Conservation (phyloP, 1,140 invertebrate species). For the Drosophila arizonae region DNA sequence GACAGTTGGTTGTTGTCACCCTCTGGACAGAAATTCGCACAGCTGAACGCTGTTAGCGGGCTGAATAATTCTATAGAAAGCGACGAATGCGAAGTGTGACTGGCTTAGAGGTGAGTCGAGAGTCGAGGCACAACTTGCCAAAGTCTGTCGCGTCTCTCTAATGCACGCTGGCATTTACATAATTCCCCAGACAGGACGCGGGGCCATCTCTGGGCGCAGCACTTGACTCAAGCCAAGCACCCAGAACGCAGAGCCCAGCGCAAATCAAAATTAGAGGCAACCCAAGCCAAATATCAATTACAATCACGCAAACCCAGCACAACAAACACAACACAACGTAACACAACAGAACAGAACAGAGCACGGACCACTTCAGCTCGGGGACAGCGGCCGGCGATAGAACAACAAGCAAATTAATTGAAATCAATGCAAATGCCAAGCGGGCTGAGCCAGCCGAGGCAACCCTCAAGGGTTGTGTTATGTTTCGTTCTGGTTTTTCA, state of each 20-base stretch:
- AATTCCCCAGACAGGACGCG: slow-evolving; percentile 51
- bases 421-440: slow-evolving; percentile 76
- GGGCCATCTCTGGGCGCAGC: slow-evolving; percentile 14
- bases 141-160: slow-evolving; percentile 57
- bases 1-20: slow-evolving; percentile 69
- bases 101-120: slow-evolving; percentile 23
- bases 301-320: slow-evolving; percentile 67
- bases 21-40: slow-evolving; percentile 66
- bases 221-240: slow-evolving; percentile 64
- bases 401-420: slow-evolving; percentile 79
- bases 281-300: slow-evolving; percentile 74
- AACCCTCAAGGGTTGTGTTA: slow-evolving; percentile 66
- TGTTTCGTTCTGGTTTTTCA: slow-evolving; percentile 55
- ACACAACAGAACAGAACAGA: background rate
- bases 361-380: slow-evolving; percentile 35
- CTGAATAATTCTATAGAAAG: slow-evolving; percentile 59
- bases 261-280: slow-evolving; percentile 16
- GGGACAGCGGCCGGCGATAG: slow-evolving; percentile 26
- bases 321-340: slow-evolving; percentile 8
- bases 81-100: slow-evolving; percentile 39
- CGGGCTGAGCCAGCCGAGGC: slow-evolving; percentile 7
- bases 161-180: slow-evolving; percentile 76
- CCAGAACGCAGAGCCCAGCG: slow-evolving; percentile 21
- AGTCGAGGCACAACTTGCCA: slow-evolving; percentile 20
- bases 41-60: slow-evolving; percentile 63